Conservation (phyloP, 1,140 invertebrate genomes). For the Nasonia giraulti region DNA sequence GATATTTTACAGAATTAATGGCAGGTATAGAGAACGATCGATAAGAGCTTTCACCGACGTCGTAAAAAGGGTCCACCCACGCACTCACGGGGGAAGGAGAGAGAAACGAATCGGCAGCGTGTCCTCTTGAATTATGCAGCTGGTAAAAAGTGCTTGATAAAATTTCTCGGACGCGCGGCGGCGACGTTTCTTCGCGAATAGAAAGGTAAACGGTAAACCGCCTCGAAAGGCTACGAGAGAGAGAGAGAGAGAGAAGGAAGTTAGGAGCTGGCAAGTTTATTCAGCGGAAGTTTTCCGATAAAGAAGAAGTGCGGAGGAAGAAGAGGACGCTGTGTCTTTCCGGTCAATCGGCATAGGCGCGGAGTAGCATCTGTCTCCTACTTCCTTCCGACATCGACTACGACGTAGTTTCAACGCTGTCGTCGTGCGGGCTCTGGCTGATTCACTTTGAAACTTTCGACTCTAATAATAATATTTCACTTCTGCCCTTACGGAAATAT, state of each 20-base stretch:
- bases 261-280: background rate
- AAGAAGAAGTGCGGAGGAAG: background rate
- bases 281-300: background rate
- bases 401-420: background rate
- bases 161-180: background rate
- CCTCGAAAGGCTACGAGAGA: background rate
- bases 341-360: background rate
- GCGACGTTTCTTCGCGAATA: background rate
- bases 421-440: background rate
- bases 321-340: background rate
- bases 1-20: background rate
- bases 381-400: no score
- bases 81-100: background rate
- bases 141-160: background rate
- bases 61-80: background rate
- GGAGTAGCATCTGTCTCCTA: no score
- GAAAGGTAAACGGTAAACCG: constrained; percentile 15
- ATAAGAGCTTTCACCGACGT: background rate
- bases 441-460: background rate
- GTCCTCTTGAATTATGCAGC: background rate
- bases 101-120: background rate
- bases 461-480: background rate
- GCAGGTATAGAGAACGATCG: no score
- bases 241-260: background rate
- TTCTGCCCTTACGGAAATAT: background rate